Conservation (phyloP, 1,140 invertebrate genomes). For the Hycleus cichorii region DNA sequence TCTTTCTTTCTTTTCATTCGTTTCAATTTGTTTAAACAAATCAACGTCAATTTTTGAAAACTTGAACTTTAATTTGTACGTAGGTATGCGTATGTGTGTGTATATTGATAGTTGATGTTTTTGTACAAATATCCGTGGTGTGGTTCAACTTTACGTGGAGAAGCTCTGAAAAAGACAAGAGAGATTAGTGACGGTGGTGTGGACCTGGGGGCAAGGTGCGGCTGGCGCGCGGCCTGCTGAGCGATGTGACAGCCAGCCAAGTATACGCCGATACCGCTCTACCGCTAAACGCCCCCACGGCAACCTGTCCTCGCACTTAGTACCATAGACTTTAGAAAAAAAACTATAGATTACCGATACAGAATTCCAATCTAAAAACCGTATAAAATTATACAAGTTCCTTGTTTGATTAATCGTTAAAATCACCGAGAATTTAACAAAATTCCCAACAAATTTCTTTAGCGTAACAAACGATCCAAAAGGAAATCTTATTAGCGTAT, state of each 20-base stretch:
- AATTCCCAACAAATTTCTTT: too few species aligned
- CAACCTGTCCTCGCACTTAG: slow-evolving; percentile 12
- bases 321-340: neutral
- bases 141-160: neutral
- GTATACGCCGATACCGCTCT: slow-evolving; percentile 2
- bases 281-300: slow-evolving; percentile 9
- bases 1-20: too few species aligned
- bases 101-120: too few species aligned
- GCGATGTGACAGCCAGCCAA: slow-evolving; percentile 12
- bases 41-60: too few species aligned
- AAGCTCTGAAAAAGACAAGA: neutral
- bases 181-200: slow-evolving; percentile 5
- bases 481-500: neutral
- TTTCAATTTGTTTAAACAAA: too few species aligned
- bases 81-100: too few species aligned
- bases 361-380: too few species aligned
- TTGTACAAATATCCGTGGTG: neutral
- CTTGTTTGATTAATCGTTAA: too few species aligned
- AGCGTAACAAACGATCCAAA: neutral
- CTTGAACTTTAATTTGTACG: too few species aligned
- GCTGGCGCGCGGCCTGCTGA: slow-evolving; percentile 15
- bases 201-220: slow-evolving; percentile 11
- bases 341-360: neutral
- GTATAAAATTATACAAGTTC: too few species aligned
- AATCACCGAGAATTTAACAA: too few species aligned